Evolutionary conservation across 2,888 invertebrate species (phyloP), one percentile per base, ranked within the genome.

Genomic region (Drosophila subsilvestris): DNA sequence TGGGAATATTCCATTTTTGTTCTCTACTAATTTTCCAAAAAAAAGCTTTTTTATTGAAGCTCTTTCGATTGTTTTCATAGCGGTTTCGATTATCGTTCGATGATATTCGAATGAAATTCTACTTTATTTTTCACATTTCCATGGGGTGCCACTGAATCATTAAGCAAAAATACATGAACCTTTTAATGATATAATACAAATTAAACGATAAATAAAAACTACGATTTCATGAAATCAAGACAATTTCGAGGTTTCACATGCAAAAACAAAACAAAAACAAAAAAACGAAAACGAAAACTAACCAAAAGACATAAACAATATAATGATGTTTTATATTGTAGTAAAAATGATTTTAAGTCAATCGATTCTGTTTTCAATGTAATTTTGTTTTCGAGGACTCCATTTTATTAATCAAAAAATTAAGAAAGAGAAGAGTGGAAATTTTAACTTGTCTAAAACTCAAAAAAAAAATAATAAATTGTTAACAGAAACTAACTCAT

Each of bases 171-270:
- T 54, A 60, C 49, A 45, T 27, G 14, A 20, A 51, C 56, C 37
- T 55, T 70, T 56, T 48, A 58, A 48, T 9, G 20, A 43, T 45
- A 45, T 53, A 74, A 55, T 61, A 56, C 42, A 61, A 18, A 51
- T 50, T 63, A 60, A 74, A 69, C 63, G 68, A 69, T 63, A 69
- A 73, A 65, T 61, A 59, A 79, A 76, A 76, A 75, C 73, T 76
- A 76, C 74, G 82, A 79, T 87, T 86, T 83, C 77, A 83, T 79
- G 78, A 90, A 90, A 80, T 89, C 81, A 90, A 80, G 90, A 90
- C 90, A 90, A 90, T 90, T 90, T 89, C 78, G 84, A 90, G 90
- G 90, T 90, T 90, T 90, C 90, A 90, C 78, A 75, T 80, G 78
- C 80, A 83, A 58, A 70, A 82, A 71, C 65, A 80, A 67, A 73